Conservation (phyloP, 2,888 invertebrate species). For the Nipponacmea schrenckii region DNA sequence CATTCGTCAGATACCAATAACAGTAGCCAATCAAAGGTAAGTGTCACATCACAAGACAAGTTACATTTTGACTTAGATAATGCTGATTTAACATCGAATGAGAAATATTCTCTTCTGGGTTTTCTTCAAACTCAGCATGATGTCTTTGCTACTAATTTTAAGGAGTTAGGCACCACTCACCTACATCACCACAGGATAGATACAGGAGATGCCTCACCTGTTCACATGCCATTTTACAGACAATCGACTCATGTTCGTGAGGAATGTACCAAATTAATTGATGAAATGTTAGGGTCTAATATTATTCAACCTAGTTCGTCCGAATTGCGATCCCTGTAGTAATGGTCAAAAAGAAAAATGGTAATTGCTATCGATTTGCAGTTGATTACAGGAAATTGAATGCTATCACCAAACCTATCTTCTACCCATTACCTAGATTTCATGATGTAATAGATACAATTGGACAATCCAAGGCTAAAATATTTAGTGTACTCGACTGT, state of each 20-base stretch:
- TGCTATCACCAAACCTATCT: slow-evolving; percentile 27
- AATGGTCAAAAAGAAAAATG: slow-evolving; percentile 30
- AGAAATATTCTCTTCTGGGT: background rate
- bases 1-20: background rate
- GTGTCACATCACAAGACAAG: too few species aligned
- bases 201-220: slow-evolving; percentile 29
- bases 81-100: slow-evolving; percentile 5
- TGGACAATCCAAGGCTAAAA: slow-evolving; percentile 21
- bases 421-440: slow-evolving; percentile 30
- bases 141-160: slow-evolving; percentile 22
- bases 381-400: slow-evolving; percentile 35
- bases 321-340: slow-evolving; percentile 35
- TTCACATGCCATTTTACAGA: slow-evolving; percentile 24
- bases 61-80: slow-evolving; percentile 15
- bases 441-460: slow-evolving; percentile 31
- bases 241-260: slow-evolving; percentile 18
- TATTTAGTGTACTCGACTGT: slow-evolving; percentile 30
- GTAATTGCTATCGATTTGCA: slow-evolving; percentile 33
- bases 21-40: too few species aligned
- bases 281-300: slow-evolving; percentile 29
- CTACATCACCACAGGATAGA: slow-evolving; percentile 32
- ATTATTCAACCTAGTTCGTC: slow-evolving; percentile 6
- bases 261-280: slow-evolving; percentile 25
- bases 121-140: slow-evolving; percentile 10
- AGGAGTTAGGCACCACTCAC: slow-evolving; percentile 28